Evolutionary conservation across 2,888 invertebrate genomes (phyloP).

Genomic region (Steinernema scapterisci): DNA sequence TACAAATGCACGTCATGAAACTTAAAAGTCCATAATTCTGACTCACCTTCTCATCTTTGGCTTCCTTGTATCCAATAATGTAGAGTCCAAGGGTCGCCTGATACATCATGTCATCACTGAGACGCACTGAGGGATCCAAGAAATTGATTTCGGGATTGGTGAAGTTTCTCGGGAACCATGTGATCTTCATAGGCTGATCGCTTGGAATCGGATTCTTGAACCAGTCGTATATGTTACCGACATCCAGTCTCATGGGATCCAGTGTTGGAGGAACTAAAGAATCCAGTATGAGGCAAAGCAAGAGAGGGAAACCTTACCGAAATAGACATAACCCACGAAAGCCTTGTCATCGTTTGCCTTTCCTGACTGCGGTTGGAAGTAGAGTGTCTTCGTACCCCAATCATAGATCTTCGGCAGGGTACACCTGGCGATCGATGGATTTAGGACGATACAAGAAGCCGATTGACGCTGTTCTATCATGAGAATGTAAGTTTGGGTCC

Average conservation of each 20-base stretch:
- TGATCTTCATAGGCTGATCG: slow-evolving; percentile 59
- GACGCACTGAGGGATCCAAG: slow-evolving; percentile 48
- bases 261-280: slow-evolving; percentile 66
- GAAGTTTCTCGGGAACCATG: slow-evolving; percentile 67
- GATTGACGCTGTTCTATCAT: slow-evolving; percentile 64
- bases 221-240: slow-evolving; percentile 66
- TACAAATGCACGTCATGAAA: slow-evolving; percentile 34
- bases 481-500: slow-evolving; percentile 62
- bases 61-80: slow-evolving; percentile 65
- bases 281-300: not conserved
- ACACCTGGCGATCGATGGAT: slow-evolving; percentile 65
- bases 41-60: slow-evolving; percentile 56
- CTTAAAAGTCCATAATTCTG: no score
- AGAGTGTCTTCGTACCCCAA: slow-evolving; percentile 67
- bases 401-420: slow-evolving; percentile 63
- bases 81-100: slow-evolving; percentile 61
- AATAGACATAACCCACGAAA: slow-evolving; percentile 67
- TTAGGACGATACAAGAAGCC: slow-evolving; percentile 62
- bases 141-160: slow-evolving; percentile 62
- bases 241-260: slow-evolving; percentile 65
- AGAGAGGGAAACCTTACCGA: slow-evolving; percentile 49
- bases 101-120: slow-evolving; percentile 63
- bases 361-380: slow-evolving; percentile 64
- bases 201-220: slow-evolving; percentile 63
- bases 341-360: slow-evolving; percentile 65